Evolutionary conservation across 1,140 invertebrate genomes (phyloP).

Genomic region (Drosophila miranda): DNA sequence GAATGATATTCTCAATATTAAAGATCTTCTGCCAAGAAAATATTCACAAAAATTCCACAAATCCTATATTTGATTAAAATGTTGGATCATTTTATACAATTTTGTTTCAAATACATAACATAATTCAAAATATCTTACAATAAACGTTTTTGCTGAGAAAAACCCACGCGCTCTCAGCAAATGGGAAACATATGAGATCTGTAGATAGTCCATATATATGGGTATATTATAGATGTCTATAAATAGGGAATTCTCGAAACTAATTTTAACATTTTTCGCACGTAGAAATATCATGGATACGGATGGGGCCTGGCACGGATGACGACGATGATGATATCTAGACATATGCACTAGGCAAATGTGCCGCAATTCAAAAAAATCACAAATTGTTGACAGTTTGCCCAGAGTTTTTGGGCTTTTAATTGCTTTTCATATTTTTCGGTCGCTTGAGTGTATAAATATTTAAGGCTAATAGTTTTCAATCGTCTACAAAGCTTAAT

Average conservation of each 20-base stretch:
- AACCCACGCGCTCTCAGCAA: constrained; percentile 42
- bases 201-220: constrained; percentile 2
- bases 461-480: constrained; percentile 41
- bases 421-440: constrained; percentile 51
- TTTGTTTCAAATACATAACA: constrained; percentile 12
- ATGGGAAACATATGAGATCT: constrained; percentile 55
- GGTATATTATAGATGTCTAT: constrained; percentile 27
- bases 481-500: constrained; percentile 67
- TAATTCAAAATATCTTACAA: constrained; percentile 13
- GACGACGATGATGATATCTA: constrained; percentile 44
- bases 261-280: constrained; percentile 74
- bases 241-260: constrained; percentile 55
- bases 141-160: constrained; percentile 34
- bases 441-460: constrained; percentile 22
- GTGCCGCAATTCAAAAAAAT: constrained; percentile 65
- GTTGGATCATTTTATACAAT: constrained; percentile 22
- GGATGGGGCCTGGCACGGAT: constrained; percentile 3
- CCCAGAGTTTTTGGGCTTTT: constrained; percentile 28
- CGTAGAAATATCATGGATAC: constrained; percentile 44
- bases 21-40: constrained; percentile 16
- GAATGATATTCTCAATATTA: constrained; percentile 1
- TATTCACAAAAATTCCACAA: constrained; percentile 4
- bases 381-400: constrained; percentile 57
- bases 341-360: constrained; percentile 74
- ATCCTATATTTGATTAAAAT: constrained; percentile 6